Evolutionary conservation across 2,888 invertebrate species (phyloP).

Genomic region (Steinernema carpocapsae): DNA sequence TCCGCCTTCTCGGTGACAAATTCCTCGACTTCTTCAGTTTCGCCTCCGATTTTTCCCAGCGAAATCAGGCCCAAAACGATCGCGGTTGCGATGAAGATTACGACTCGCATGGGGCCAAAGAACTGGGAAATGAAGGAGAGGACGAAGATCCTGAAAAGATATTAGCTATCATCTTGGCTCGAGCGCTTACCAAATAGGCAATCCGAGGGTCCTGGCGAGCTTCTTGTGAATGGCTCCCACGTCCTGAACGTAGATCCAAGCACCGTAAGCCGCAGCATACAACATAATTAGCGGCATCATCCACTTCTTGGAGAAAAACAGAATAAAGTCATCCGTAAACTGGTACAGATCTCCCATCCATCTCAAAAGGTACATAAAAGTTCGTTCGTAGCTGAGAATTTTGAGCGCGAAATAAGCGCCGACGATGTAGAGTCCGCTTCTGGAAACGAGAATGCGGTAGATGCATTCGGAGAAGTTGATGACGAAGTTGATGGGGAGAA

Average conservation of each 20-base stretch:
- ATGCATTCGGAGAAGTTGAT: constrained; percentile 48
- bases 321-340: constrained; percentile 56
- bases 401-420: constrained; percentile 60
- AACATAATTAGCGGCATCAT: constrained; percentile 57
- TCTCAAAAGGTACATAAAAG: constrained; percentile 59
- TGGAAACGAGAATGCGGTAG: constrained; percentile 48
- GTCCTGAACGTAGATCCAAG: constrained; percentile 65
- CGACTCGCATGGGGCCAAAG: constrained; percentile 63
- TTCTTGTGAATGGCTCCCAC: constrained; percentile 58
- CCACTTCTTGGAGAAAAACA: constrained; percentile 59
- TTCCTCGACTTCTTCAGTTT: constrained; percentile 41
- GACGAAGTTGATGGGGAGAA: constrained; percentile 76
- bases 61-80: constrained; percentile 58
- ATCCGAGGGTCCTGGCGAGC: constrained; percentile 61
- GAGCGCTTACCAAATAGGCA: constrained; percentile 64
- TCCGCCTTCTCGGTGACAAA: neutral
- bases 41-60: constrained; percentile 54
- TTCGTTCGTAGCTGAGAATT: constrained; percentile 62
- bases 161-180: neutral
- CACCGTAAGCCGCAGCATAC: constrained; percentile 59
- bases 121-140: constrained; percentile 57
- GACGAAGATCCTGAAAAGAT: constrained; percentile 55
- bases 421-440: constrained; percentile 51
- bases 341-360: constrained; percentile 57
- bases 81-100: constrained; percentile 58